Percentiles rank a stretch among this genome's conserved stretches.
These are phyloP conservation scores for Drosophila arawakana DNA, from an alignment of 1,140 invertebrate species.

Conservation along the genomic window DNA sequence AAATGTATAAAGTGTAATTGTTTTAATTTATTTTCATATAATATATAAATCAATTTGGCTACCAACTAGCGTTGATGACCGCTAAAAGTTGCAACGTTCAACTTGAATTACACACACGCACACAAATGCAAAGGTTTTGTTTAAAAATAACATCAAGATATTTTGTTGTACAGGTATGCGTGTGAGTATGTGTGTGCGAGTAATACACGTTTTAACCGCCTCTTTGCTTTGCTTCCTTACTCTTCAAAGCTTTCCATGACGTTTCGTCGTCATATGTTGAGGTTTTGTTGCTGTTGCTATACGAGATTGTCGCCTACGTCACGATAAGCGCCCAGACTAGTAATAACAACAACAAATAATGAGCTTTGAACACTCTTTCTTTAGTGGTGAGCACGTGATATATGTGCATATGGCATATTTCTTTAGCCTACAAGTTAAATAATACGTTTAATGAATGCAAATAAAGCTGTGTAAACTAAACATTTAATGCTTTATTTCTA, in stretches of 20 bases:
- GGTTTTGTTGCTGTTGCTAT: slow-evolving; percentile 53
- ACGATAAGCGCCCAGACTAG: slow-evolving; percentile 27
- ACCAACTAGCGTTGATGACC: slow-evolving; percentile 29
- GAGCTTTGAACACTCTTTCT: neutral
- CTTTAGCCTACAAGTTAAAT: neutral
- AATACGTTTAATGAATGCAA: neutral
- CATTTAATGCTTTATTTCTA: neutral
- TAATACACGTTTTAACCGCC: slow-evolving; percentile 25
- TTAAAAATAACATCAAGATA: slow-evolving; percentile 25
- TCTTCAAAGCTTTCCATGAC: slow-evolving; percentile 35
- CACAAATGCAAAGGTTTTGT: neutral
- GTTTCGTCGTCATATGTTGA: slow-evolving; percentile 15
- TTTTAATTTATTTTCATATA: slow-evolving; percentile 8
- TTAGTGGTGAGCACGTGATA: slow-evolving; percentile 21
- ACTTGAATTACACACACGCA: slow-evolving; percentile 10
- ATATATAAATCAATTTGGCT: slow-evolving; percentile 12
- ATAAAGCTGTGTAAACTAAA: neutral
- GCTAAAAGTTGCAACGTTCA: slow-evolving; percentile 26
- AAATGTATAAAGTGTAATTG: slow-evolving; percentile 4
- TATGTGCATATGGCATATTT: neutral
- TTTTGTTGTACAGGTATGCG: neutral
- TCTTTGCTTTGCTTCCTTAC: slow-evolving; percentile 15
- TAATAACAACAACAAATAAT: slow-evolving; percentile 26
- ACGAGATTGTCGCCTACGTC: slow-evolving; percentile 17
- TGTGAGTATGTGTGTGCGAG: slow-evolving; percentile 12